phyloP scores from a whole-genome alignment of 2,113 vertebrate species.

The Stigmatopora nigra region DNA sequence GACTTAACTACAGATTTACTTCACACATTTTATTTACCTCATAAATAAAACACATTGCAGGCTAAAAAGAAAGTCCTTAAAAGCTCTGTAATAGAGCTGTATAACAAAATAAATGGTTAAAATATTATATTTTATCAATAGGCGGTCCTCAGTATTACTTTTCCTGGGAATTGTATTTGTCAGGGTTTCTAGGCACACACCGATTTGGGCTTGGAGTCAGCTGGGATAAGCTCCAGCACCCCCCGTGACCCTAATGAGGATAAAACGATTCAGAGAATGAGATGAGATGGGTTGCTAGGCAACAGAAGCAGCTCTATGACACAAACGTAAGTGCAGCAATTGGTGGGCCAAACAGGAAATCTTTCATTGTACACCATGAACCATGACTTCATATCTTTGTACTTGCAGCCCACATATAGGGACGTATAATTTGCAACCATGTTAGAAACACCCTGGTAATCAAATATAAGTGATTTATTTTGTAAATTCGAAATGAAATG shows the following conservation, averaged over 20 bases:
- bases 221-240: too few species aligned
- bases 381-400: background rate
- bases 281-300: background rate
- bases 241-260: too few species aligned
- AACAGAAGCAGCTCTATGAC: background rate
- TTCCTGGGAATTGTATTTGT: background rate
- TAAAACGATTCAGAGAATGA: too few species aligned
- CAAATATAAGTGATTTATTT: too few species aligned
- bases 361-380: background rate
- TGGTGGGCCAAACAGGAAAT: background rate
- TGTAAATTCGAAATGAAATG: too few species aligned
- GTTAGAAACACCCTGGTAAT: background rate
- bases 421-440: background rate
- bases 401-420: background rate
- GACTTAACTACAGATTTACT: background rate
- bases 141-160: background rate
- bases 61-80: background rate
- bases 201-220: too few species aligned
- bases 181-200: slow-evolving; percentile 1
- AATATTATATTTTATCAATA: background rate
- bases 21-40: slow-evolving; percentile 6
- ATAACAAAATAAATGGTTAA: background rate
- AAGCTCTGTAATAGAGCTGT: background rate
- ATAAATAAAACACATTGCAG: background rate
- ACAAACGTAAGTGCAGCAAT: background rate